Base-by-base conservation (phyloP, 2,113 vertebrate genomes). In the Cyrtonyx montezumae region DNA sequence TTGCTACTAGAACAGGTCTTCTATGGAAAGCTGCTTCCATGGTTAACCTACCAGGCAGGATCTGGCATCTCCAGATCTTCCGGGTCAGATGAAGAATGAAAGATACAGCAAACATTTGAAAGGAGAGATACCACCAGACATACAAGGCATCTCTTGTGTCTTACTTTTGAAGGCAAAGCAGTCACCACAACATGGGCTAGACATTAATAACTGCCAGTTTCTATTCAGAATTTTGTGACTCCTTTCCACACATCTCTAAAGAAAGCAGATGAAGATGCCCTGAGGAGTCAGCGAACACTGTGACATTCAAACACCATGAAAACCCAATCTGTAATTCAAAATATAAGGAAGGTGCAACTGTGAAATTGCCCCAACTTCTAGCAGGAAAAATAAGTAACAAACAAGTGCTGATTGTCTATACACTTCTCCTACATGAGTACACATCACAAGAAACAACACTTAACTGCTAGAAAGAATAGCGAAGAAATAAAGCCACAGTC, bases 211-310 rank as follows among this genome's bases (percentile, higher is more conserved):
- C 56, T 88, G 36, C 3, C 23, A 65, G 5, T 42, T 65, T 34
- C 42, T 40, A n/a, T 4, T 21, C 23, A 36, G 37, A 53, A 69
- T 71, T 85, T 51, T 23, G 8, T 36, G 37, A 30, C n/a, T 40
- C 4, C 36, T n/a, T 13, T 1, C 76, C 5, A 21, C 0, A 0
- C 12, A 42, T 13, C 34, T 51, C 15, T 28, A 51, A 5, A 59
- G 6, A 37, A 43, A 30, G 37, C 13, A 76, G 42, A 28, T 62
- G 19, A 56, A 36, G 6, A 40, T 23, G 11, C 37, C 58, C 8
- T 1, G 73, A 36, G 20, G 32, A 34, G 16, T 18, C 63, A 62
- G 14, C 11, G 26, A 6, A 2, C 5, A 19, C 8, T 15, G 19
- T 14, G 25, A 23, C 80, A 80, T 34, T 74, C 14, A 32, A 55